A percentile compares a stretch with the other conserved stretches of the same genome.
Conservation (phyloP, 2,888 invertebrate species). For the Homarus gammarus region DNA sequence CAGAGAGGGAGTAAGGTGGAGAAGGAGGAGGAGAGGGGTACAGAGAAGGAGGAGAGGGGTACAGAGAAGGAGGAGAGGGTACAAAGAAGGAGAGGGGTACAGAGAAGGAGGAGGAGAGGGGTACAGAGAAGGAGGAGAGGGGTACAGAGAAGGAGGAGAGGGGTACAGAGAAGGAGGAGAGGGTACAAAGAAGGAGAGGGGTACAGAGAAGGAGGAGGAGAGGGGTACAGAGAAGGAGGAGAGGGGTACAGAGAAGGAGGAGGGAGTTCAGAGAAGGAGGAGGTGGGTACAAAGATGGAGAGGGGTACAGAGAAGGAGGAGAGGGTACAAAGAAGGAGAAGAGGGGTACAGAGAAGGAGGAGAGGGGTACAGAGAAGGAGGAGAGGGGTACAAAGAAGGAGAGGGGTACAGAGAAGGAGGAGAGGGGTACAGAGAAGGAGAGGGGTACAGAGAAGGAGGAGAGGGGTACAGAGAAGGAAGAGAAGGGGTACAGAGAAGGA, state of each 20-base stretch:
- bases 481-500: too few relatives aligned
- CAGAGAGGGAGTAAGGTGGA: too few relatives aligned
- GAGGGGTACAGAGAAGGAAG: constrained; percentile 8
- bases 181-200: constrained; percentile 16
- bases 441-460: constrained; percentile 13
- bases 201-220: not conserved
- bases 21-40: too few relatives aligned
- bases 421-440: too few relatives aligned
- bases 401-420: too few relatives aligned
- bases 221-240: not conserved
- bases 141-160: too few relatives aligned
- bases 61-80: too few relatives aligned
- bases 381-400: too few relatives aligned
- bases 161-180: too few relatives aligned
- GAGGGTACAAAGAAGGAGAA: too few relatives aligned
- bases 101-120: constrained; percentile 24
- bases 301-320: constrained; percentile 31
- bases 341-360: constrained; percentile 38
- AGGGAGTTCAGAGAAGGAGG: constrained; percentile 30
- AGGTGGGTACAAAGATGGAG: too few relatives aligned
- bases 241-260: constrained; percentile 16
- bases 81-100: constrained; percentile 15
- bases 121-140: not conserved
- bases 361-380: constrained; percentile 16
- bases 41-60: constrained; percentile 1